These are phyloP conservation scores for Amitus sp. DNA, from an alignment of 2,888 invertebrate genomes.

Conservation along the genomic window DNA sequence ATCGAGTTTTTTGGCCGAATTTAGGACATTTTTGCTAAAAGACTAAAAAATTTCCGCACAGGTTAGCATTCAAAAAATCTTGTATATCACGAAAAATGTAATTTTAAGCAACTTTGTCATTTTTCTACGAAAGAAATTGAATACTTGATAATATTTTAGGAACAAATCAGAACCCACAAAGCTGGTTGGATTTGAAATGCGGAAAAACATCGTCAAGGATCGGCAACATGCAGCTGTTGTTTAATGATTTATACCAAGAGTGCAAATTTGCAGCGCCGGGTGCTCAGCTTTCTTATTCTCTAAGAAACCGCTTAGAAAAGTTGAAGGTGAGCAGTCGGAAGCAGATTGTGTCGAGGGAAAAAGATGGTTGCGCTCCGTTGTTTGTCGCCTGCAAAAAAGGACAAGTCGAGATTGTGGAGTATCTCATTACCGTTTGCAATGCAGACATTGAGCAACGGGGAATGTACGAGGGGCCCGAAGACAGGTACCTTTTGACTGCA, in stretches of 20 bases:
- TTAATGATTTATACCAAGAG: conserved; percentile 74
- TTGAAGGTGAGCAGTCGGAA: conserved; percentile 72
- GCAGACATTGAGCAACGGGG: conserved; percentile 90
- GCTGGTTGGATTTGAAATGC: conserved; percentile 36
- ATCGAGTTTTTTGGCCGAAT: too few relatives aligned
- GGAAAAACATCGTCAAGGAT: conserved; percentile 37
- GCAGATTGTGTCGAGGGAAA: conserved; percentile 75
- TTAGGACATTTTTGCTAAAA: too few relatives aligned
- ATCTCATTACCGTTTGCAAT: conserved; percentile 82
- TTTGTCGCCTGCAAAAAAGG: conserved; percentile 84
- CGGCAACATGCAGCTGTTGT: conserved; percentile 66
- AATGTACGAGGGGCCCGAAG: conserved; percentile 85
- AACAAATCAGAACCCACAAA: not conserved
- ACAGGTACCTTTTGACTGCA: too few relatives aligned
- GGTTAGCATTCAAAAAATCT: too few relatives aligned
- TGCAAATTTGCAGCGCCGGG: conserved; percentile 76
- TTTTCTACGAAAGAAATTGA: too few relatives aligned
- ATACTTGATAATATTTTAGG: too few relatives aligned
- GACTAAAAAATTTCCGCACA: too few relatives aligned
- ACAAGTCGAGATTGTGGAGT: conserved; percentile 85
- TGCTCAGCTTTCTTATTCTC: conserved; percentile 71
- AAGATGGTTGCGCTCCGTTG: conserved; percentile 83
- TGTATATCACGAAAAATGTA: too few relatives aligned
- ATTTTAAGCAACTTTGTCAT: too few relatives aligned
- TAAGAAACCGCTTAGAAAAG: conserved; percentile 70